A percentile compares a stretch with the other conserved stretches of the same genome.
phyloP scores from a whole-genome alignment of 1,140 invertebrate genomes.

The Drosophila funebris region DNA sequence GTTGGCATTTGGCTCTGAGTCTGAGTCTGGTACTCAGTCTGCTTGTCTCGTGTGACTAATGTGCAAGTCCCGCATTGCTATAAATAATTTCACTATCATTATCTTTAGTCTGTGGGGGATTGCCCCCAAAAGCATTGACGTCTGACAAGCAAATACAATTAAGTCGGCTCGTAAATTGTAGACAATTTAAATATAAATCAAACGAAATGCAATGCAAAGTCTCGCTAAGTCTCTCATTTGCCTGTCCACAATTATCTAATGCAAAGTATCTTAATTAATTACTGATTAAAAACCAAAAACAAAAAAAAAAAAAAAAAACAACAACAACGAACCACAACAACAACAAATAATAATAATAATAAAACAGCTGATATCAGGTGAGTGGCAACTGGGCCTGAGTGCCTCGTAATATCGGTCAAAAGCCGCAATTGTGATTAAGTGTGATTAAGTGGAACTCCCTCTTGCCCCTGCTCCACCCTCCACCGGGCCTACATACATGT shows the following conservation, averaged over 20 bases:
- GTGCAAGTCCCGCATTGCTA: slow-evolving; percentile 41
- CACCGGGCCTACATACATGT: slow-evolving; percentile 5
- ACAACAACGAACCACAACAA: too few relatives aligned
- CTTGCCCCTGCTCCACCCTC: neutral
- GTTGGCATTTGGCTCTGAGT: neutral
- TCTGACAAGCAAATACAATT: slow-evolving; percentile 77
- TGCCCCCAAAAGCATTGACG: slow-evolving; percentile 50
- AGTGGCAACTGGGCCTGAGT: slow-evolving; percentile 47
- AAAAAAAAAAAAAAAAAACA: slow-evolving; percentile 25
- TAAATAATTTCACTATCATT: slow-evolving; percentile 53
- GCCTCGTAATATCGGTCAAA: slow-evolving; percentile 73
- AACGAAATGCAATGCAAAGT: slow-evolving; percentile 19
- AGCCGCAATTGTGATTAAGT: slow-evolving; percentile 76
- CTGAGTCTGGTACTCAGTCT: slow-evolving; percentile 1
- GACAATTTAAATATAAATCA: slow-evolving; percentile 49
- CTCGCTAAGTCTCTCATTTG: slow-evolving; percentile 13
- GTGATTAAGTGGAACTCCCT: slow-evolving; percentile 64
- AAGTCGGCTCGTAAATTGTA: slow-evolving; percentile 70
- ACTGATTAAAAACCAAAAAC: slow-evolving; percentile 53
- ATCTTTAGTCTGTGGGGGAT: slow-evolving; percentile 36
- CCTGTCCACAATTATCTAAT: slow-evolving; percentile 68
- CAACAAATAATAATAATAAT: slow-evolving; percentile 33
- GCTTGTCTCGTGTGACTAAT: slow-evolving; percentile 33
- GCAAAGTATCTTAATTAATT: slow-evolving; percentile 81
- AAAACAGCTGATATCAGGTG: slow-evolving; percentile 50